These are phyloP conservation scores for Pseudolaguvia tuberculata DNA, from an alignment of 2,113 vertebrate species.

Conservation along the genomic window DNA sequence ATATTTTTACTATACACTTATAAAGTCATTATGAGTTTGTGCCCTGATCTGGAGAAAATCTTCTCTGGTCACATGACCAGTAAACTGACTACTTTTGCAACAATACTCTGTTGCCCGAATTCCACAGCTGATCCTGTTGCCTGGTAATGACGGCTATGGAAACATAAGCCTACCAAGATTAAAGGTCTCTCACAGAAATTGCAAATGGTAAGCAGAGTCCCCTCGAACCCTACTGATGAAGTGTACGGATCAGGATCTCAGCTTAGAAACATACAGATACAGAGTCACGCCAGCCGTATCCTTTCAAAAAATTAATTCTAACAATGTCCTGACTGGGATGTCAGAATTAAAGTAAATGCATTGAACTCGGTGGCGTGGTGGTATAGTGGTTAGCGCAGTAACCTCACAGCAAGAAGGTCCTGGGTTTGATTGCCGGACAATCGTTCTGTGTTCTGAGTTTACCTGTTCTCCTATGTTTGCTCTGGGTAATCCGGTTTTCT, in stretches of 20 bases:
- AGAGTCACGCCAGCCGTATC: too few relatives aligned
- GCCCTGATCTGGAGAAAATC: not conserved
- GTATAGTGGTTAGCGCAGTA: too few relatives aligned
- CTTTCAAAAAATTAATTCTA: too few relatives aligned
- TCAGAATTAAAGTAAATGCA: too few relatives aligned
- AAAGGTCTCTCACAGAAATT: conserved; percentile 5
- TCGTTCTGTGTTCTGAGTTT: too few relatives aligned
- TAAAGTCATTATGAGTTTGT: not conserved
- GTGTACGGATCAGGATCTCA: not conserved
- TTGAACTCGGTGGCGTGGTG: too few relatives aligned
- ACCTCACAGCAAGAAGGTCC: too few relatives aligned
- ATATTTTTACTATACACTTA: not conserved
- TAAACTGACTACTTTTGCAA: not conserved
- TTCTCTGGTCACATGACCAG: not conserved
- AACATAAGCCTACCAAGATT: conserved; percentile 11
- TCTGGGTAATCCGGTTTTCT: too few relatives aligned
- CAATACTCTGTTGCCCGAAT: not conserved
- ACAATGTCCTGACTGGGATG: too few relatives aligned
- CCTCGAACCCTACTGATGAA: not conserved
- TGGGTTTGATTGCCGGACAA: too few relatives aligned
- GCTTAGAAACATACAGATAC: too few relatives aligned
- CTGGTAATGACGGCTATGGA: not conserved
- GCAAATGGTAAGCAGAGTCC: not conserved
- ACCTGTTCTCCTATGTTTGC: too few relatives aligned
- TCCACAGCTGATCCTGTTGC: conserved; percentile 9